Base-by-base conservation (phyloP, 2,797 vertebrate species). In the Remorina albescens region DNA sequence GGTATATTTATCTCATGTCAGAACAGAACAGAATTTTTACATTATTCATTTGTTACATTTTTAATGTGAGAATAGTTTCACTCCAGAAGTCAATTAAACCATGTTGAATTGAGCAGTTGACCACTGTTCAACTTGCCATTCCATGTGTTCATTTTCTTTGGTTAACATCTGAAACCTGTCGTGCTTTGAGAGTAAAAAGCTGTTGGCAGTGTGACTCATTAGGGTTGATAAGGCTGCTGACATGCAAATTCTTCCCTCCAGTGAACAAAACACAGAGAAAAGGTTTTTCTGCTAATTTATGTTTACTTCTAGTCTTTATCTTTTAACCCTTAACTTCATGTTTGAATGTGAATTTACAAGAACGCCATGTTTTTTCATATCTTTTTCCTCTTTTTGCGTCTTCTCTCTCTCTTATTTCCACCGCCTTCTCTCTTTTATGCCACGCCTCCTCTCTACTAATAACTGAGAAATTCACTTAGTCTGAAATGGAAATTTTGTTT, bases 231-330 rank as follows among this genome's bases (percentile, higher is more conserved):
- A 87, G 76, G 50, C 75, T 62, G 84, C 80, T 81, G 73, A 86
- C 78, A 90, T 88, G 84, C 89, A 92, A 89, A 90, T 88, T 64
- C 63, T 80, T 79, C 25, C 30, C 36, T 23, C n/a, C 61, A 28
- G 49, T 11, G 1, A 62, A 62, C 21, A 60, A 44, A 58, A 53
- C 47, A 51, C 46, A 25, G 39, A 75, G 32, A 74, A 71, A 58
- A 60, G 39, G 67, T 58, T 42, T 4, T 2, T 58, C 54, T 26
- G 54, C 34, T n/a, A n/a, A n/a, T n/a, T 53, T 47, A 55, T 23
- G 4, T 73, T 72, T 28, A 19, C 56, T 49, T 25, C 60, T 51
- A 34, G 59, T 68, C 28, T 61, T 25, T 16, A n/a, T 21, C 54
- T 21, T 4, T 54, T 10, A 36, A 32, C 21, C 13, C 23, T n/a